phyloP scores from a whole-genome alignment of 2,888 invertebrate genomes.

The Chrysina gloriosa region DNA sequence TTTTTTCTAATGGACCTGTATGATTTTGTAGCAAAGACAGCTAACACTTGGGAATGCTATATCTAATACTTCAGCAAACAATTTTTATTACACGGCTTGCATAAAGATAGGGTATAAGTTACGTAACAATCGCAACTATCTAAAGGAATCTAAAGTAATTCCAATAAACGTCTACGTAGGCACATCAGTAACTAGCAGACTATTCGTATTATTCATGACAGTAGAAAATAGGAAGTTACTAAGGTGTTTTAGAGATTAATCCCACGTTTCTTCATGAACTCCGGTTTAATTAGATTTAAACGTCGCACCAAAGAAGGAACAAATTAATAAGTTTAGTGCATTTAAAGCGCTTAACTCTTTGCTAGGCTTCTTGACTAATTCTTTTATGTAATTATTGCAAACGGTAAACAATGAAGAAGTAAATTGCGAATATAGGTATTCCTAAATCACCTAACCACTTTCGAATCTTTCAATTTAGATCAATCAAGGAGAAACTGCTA shows the following conservation, averaged over 20 bases:
- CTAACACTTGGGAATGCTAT: background rate
- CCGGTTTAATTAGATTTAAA: constrained; percentile 25
- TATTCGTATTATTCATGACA: background rate
- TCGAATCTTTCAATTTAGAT: background rate
- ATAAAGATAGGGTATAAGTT: background rate
- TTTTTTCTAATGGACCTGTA: background rate
- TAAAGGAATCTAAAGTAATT: background rate
- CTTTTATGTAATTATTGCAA: constrained; percentile 7
- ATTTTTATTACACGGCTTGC: background rate
- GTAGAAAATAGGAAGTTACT: constrained; percentile 24
- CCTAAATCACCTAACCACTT: background rate
- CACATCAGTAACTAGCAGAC: background rate
- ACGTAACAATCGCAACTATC: background rate
- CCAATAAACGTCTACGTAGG: background rate
- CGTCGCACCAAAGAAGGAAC: constrained; percentile 22
- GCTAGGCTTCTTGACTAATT: background rate
- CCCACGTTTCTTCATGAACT: constrained; percentile 14
- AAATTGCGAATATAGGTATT: background rate
- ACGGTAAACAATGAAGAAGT: constrained; percentile 12
- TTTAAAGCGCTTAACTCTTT: constrained; percentile 24
- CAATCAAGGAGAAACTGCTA: background rate
- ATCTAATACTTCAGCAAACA: background rate
- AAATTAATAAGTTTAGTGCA: constrained; percentile 29
- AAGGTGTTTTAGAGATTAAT: constrained; percentile 12
- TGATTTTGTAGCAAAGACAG: background rate